Evolutionary conservation across 2,797 vertebrate species (phyloP).

Genomic region (Anisognathus igniventris): DNA sequence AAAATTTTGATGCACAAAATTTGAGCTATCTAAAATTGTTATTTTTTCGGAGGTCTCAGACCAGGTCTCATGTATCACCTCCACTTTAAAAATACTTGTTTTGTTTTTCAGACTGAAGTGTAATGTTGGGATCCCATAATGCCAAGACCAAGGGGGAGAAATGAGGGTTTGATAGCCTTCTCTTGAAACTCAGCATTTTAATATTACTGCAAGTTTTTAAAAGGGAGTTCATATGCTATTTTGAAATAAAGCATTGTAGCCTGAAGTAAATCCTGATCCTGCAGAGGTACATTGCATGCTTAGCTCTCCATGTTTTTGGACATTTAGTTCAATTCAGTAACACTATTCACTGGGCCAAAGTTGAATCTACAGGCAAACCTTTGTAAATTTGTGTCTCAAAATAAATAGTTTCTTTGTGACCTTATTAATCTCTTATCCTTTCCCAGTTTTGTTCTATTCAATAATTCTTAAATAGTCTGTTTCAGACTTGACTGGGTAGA

Average conservation of each 20-base stretch:
- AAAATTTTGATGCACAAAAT: background rate
- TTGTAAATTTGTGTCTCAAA: background rate
- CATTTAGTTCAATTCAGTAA: background rate
- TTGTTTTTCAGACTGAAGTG: background rate
- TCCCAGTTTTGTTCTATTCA: background rate
- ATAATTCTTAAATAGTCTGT: background rate
- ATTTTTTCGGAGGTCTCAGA: background rate
- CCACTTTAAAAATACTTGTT: background rate
- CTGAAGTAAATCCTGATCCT: background rate
- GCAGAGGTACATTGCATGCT: background rate
- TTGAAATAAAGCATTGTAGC: background rate
- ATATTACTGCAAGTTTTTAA: background rate
- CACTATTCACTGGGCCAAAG: background rate
- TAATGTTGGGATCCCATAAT: background rate
- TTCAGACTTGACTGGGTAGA: background rate
- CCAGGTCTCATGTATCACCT: background rate
- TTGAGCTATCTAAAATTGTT: background rate
- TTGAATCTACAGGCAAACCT: background rate
- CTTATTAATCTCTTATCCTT: background rate
- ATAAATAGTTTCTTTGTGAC: background rate
- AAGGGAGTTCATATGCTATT: background rate
- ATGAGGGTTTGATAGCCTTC: accelerated
- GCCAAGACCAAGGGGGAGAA: background rate
- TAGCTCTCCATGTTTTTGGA: background rate
- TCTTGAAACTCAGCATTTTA: background rate